Evolutionary conservation across 2,797 vertebrate genomes (phyloP), one percentile per base, ranked within the genome.

Genomic region (Buceros bicornis): DNA sequence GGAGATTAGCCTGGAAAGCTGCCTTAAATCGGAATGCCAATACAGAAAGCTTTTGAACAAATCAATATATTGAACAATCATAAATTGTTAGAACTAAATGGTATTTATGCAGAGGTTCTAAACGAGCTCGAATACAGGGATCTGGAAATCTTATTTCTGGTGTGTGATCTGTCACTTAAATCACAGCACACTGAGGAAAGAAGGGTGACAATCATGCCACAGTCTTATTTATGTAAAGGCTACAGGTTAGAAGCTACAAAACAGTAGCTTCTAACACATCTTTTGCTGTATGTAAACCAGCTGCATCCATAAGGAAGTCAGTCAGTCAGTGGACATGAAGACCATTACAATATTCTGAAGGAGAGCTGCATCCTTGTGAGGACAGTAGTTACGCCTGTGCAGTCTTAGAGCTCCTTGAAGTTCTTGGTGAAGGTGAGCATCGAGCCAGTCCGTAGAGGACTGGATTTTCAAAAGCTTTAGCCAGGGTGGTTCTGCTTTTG

Each of bases 1-100:
- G 74, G 48, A 86, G 73, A 87, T 89, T 89, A 95, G 67, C 60
- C 35, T 26, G 35, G 56, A 82, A 91, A 95, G 82, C 84, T 82
- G 74, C 69, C 74, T 87, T 89, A 91, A 93, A 93, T 89, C 92
- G 78, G 64, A 95, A 95, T 89, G 96, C 71, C 87, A 82, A 89
- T 96, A 85, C 56, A 66, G 66, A 92, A 92, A 80, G 93, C 89
- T 91, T 96, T 91, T 94, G 87, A 95, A 66, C 37, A 85, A 62
- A 82, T 96, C 94, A 80, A 91, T 96, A 66, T 40, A 70, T 73
- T 82, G 89, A 94, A 47, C 43, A 70, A 31, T 89, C 95, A 92
- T 92, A 76, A 95, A 94, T 97, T 82, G 35, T 73, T 91, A 82
- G 47, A 51, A 43, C 51, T 93, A 83, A 60, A 42, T 54, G 22